These are phyloP conservation scores for Drosophila kohkoa DNA, from an alignment of 1,140 invertebrate species.

Conservation along the genomic window DNA sequence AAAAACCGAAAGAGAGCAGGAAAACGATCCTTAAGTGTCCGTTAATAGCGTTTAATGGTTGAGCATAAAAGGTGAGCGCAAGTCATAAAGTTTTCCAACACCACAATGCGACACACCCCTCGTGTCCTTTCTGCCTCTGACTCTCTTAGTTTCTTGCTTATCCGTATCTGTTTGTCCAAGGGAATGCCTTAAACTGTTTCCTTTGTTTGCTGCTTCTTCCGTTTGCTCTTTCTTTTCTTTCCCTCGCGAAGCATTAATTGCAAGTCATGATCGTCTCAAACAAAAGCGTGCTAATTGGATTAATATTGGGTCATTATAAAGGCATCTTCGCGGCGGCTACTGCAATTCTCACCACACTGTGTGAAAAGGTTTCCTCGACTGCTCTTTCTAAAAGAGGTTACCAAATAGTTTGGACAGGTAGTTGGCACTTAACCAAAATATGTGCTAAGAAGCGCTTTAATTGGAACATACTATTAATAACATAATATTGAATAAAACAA, in stretches of 20 bases:
- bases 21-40: conserved; percentile 75
- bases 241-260: conserved; percentile 23
- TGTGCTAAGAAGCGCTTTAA: not conserved
- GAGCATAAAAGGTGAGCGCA: conserved; percentile 73
- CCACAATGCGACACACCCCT: conserved; percentile 57
- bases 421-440: not conserved
- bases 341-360: conserved; percentile 18
- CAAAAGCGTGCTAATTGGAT: conserved; percentile 82
- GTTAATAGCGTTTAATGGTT: conserved; percentile 81
- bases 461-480: too few relatives aligned
- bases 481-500: too few relatives aligned
- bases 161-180: not conserved
- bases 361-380: conserved; percentile 49
- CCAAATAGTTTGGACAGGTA: not conserved
- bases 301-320: conserved; percentile 64
- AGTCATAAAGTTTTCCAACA: conserved; percentile 73
- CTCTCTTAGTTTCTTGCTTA: not conserved
- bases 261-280: conserved; percentile 33
- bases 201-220: conserved; percentile 56
- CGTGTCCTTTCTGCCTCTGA: too few relatives aligned
- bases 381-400: not conserved
- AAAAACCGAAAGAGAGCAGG: conserved; percentile 28
- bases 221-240: conserved; percentile 37
- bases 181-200: conserved; percentile 38
- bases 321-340: conserved; percentile 49